Evolutionary conservation across 2,888 invertebrate genomes (phyloP), one percentile per base, ranked within the genome.

Genomic region (Pseudeuparius sepicola): DNA sequence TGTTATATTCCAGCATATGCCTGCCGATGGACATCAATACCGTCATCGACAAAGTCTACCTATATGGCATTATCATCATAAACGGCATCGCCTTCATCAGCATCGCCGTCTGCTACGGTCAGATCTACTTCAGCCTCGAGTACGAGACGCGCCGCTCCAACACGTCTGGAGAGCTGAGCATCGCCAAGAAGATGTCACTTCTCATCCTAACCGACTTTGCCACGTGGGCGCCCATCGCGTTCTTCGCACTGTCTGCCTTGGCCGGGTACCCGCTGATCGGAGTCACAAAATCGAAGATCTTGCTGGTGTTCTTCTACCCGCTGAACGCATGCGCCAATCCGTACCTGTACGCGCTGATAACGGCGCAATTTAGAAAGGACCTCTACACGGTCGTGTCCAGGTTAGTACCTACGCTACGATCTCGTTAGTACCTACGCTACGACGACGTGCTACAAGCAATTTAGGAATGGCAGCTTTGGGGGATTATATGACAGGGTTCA

Each of bases 261-360:
- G 77, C 85, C 1, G 89, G 88, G 1, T 76, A 71, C 47, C 87
- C 90, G 1, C 61, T 90, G 41, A 87, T 92, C 25, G 82, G 84
- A 48, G 79, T 90, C 1, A 78, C 80, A 4, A 74, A 78, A 50
- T 80, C 82, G 0, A 83, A 83, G 61, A 79, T 92, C 30, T 64
- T 89, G 7, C 63, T 89, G 40, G 89, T 92, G 5, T 88, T 92
- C 57, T 88, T 92, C 56, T 87, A 90, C 56, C 92, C 92, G 0
- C 63, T 93, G 40, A 92, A 92, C 61, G 84, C 89, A 1, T 89
- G 88, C 56, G 87, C 90, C 23, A 90, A 93, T 64, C 92, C 92
- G 1, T 90, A 89, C 65, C 65, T 93, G 3, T 93, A 92, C 60
- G 90, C 88, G 11, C 84, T 92, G 46, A 67, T 89, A 54, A 92